phyloP scores from a whole-genome alignment of 2,888 invertebrate species.

The Digitonthophagus gazella region DNA sequence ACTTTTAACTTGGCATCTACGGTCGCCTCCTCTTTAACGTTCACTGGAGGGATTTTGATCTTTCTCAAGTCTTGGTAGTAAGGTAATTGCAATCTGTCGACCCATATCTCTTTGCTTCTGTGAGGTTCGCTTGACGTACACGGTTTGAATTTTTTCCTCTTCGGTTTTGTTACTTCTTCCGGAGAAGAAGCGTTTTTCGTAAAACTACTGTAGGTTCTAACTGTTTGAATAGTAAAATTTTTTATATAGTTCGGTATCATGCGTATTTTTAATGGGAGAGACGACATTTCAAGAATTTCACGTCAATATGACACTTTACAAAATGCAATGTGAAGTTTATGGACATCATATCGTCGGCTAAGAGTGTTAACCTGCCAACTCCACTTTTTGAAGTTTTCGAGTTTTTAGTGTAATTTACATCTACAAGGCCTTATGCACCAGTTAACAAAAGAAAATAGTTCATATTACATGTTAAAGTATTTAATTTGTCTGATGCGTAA shows the following conservation, averaged over 20 bases:
- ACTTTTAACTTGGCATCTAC: slow-evolving; percentile 9
- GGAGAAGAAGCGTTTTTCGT: not conserved
- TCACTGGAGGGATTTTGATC: not conserved
- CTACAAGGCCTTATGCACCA: no score
- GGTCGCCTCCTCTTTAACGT: not conserved
- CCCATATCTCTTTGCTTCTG: slow-evolving; percentile 17
- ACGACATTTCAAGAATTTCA: not conserved
- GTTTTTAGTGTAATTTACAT: no score
- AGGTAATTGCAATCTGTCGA: slow-evolving; percentile 15
- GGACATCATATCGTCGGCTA: no score
- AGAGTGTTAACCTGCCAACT: no score
- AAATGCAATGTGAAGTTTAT: no score
- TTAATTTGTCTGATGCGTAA: no score
- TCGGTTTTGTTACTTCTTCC: not conserved
- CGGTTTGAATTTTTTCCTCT: slow-evolving; percentile 5
- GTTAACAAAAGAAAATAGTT: no score
- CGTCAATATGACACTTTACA: not conserved
- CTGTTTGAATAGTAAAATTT: not conserved
- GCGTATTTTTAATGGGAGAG: not conserved
- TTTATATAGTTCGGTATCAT: not conserved
- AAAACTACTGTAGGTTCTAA: not conserved
- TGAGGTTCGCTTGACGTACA: slow-evolving; percentile 21
- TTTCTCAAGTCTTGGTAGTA: slow-evolving; percentile 18
- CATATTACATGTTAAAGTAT: no score
- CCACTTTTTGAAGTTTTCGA: no score